Base-by-base conservation (phyloP, 2,888 invertebrate genomes). In the Drosophila melanosoma region DNA sequence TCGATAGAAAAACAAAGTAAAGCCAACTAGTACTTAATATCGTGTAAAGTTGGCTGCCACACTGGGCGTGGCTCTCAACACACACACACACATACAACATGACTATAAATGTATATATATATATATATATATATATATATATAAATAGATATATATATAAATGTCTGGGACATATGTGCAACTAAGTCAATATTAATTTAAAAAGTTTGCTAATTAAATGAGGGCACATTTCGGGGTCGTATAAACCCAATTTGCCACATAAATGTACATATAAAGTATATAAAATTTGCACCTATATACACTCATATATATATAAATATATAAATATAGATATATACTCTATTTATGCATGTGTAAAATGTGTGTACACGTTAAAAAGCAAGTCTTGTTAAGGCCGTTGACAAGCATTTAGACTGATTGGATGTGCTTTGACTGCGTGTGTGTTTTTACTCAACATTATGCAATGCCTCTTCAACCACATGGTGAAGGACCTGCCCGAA, bases 371-470 rank as follows among this genome's bases (percentile, higher is more conserved):
- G 58, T 76, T 75, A 61, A 76, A 75, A 75, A 76, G 62, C 70
- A 56, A 80, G 70, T 62, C 59, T 60, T 70, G 62, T 76, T 63
- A 59, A 63, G 70, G 15, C 49, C 59, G 49, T 59, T 62, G 77
- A 77, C 80, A 66, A 70, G 65, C 62, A 62, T 45, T 53, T 62
- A 57, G 64, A 49, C 65, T 76, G 76, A 66, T 80, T 76, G 59
- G 48, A 32, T 57, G 52, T 40, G 49, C 15, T 15, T 32, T n/a
- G 11, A 17, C 33, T 42, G 5, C 12, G 3, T 42, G 32, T 53
- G n/a, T 20, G 40, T 33, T 12, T 42, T 68, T 56, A 60, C 49
- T 48, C 49, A 33, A 60, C 36, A 63, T 69, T 75, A 60, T 58
- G 53, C 49, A 72, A 67, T 78, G 49, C 36, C 26, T 60, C 52